These are phyloP conservation scores for Sanderia malayensis DNA, from an alignment of 30 jellyfish, hydroid and myxozoan genomes.

Conservation along the genomic window DNA sequence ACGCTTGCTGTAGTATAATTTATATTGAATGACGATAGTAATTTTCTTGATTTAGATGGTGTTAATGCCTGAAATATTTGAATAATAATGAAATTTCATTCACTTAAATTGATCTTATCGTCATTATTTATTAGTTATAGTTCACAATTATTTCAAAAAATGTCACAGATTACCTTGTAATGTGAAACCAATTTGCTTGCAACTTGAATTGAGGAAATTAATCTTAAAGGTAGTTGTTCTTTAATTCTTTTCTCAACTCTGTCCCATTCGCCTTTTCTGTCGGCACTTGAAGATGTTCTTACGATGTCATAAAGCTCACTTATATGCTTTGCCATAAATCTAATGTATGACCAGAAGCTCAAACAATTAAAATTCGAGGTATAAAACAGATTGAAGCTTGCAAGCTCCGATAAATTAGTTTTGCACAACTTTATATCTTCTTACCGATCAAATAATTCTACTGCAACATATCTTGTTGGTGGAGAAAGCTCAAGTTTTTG, in stretches of 20 bases:
- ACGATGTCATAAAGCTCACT: conserved; percentile 72
- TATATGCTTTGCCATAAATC: conserved; percentile 83
- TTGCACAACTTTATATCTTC: not conserved
- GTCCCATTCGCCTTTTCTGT: conserved; percentile 75
- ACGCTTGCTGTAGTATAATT: conserved; percentile 55
- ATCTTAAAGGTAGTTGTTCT: conserved; percentile 78
- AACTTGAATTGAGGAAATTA: conserved; percentile 71
- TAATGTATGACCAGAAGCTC: too few species aligned
- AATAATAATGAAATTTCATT: not conserved
- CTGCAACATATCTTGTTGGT: conserved; percentile 63
- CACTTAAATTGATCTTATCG: not conserved
- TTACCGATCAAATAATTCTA: conserved; percentile 92
- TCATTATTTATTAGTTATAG: too few species aligned
- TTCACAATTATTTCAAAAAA: not conserved
- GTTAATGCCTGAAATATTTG: conserved; percentile 49
- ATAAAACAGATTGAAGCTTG: too few species aligned
- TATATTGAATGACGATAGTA: conserved; percentile 45
- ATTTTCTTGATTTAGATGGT: conserved; percentile 57
- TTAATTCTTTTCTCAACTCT: conserved; percentile 63
- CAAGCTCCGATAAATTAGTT: not conserved
- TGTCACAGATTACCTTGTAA: conserved; percentile 53
- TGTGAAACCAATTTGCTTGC: conserved; percentile 87
- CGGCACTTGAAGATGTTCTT: conserved; percentile 68
- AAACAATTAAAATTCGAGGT: too few species aligned
- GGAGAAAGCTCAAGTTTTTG: conserved; percentile 56